Evolutionary conservation across 2,113 vertebrate genomes (phyloP).

Genomic region (Lampris megalopsis): DNA sequence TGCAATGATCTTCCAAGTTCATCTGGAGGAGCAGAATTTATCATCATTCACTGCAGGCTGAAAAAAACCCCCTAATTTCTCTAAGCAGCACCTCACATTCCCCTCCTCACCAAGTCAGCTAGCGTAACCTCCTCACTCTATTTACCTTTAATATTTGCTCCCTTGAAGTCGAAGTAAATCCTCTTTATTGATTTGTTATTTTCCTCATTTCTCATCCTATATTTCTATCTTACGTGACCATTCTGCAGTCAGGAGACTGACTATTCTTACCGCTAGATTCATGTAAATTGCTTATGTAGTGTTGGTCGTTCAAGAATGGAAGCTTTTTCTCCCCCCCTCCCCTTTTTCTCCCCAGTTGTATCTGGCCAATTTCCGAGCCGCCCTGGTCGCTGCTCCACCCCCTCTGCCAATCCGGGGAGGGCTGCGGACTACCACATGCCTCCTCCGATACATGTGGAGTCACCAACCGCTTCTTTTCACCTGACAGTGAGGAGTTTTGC

Average conservation of each 20-base stretch:
- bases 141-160: background rate
- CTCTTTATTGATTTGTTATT: slow-evolving; percentile 6
- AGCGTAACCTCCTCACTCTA: background rate
- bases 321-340: background rate
- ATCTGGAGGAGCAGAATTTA: background rate
- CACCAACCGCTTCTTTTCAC: too few species aligned
- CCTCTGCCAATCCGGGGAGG: too few species aligned
- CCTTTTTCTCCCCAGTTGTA: too few species aligned
- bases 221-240: background rate
- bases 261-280: background rate
- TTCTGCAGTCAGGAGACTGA: background rate
- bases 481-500: too few species aligned
- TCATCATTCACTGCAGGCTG: background rate
- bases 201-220: slow-evolving; percentile 18
- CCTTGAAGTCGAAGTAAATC: slow-evolving; percentile 9
- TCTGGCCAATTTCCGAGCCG: too few species aligned
- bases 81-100: background rate
- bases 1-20: background rate
- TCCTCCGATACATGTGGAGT: too few species aligned
- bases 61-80: too few species aligned
- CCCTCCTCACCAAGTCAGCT: slow-evolving; percentile 3
- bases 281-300: background rate
- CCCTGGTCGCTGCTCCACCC: too few species aligned
- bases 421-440: too few species aligned
- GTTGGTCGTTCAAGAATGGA: background rate